Evolutionary conservation across 2,888 invertebrate species (phyloP), one percentile per base, ranked within the genome.

Genomic region (Amblyjoppa fuscipennis): DNA sequence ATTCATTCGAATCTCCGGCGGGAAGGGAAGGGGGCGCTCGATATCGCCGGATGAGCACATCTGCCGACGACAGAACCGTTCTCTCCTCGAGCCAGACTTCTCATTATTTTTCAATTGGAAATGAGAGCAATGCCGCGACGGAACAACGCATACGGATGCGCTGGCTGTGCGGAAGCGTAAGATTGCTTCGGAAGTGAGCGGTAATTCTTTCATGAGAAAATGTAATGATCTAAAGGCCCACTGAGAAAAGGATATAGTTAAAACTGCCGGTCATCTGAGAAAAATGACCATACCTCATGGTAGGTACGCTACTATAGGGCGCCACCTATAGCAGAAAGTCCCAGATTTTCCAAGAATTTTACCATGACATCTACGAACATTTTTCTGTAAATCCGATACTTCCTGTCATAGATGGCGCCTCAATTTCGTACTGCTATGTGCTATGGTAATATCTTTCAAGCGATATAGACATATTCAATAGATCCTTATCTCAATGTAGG

Each of bases 61-160:
- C 91, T 91, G 91, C 79, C 78, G 87, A 81, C 89, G 91, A 91
- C 91, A 91, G 91, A 89, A 75, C 88, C 85, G 87, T 88, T 88
- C 89, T 88, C 41, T 59, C 13, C 88, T 90, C 89, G 87, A 86
- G 84, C 87, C 86, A 88, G 88, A 89, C 13, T 89, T 91, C 89
- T 91, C 91, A 91, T 91, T 91, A 91, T 90, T 91, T 91, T 91
- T 91, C 89, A 91, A 91, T 91, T 91, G 89, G 88, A 91, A 91
- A 90, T 91, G 89, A 89, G 89, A 89, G 31, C 11, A 45, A 5
- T 6, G 53, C 25, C n/a, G 61, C 51, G 41, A 41, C 11, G 64
- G 59, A 71, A 20, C 34, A 51, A 34, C 31, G 51, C 31, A n/a
- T 53, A 45, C 51, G 13, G 49, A 9, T 6, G 5, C 69, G 13